Evolutionary conservation across 2,888 invertebrate genomes (phyloP).

Genomic region (Phyllotreta striolata): DNA sequence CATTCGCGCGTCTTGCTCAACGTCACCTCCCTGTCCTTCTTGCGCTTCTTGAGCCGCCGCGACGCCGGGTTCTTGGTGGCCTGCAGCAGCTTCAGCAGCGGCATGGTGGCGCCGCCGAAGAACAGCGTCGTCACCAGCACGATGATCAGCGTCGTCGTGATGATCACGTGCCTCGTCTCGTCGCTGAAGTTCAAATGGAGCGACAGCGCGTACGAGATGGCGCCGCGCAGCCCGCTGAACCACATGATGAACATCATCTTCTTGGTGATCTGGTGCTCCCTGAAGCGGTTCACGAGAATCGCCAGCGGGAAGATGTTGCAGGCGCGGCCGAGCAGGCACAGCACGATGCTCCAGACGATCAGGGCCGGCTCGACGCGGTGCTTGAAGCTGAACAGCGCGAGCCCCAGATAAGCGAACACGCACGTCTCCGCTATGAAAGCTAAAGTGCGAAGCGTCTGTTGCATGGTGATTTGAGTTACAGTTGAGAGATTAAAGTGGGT

Average conservation of each 20-base stretch:
- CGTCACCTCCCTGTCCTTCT: conserved; percentile 79
- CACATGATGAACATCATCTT: conserved; percentile 99
- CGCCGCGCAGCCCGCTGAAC: conserved; percentile 96
- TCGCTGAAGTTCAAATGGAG: conserved; percentile 93
- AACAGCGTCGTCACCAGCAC: conserved; percentile 95
- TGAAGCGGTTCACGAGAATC: conserved; percentile 91
- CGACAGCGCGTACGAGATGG: conserved; percentile 97
- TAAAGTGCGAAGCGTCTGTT: conserved; percentile 96
- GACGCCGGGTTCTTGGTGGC: conserved; percentile 69
- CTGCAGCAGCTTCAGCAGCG: conserved; percentile 90
- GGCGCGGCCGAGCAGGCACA: conserved; percentile 92
- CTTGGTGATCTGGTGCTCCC: conserved; percentile 96
- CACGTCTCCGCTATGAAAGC: conserved; percentile 99
- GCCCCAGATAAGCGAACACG: conserved; percentile 96
- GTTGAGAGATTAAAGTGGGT: conserved; percentile 98
- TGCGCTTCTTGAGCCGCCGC: conserved; percentile 65
- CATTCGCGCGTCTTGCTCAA: conserved; percentile 98
- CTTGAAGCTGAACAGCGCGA: conserved; percentile 93
- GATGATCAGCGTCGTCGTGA: conserved; percentile 97
- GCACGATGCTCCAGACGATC: conserved; percentile 92
- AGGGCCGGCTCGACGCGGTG: conserved; percentile 91
- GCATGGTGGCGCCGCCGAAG: conserved; percentile 98
- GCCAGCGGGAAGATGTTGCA: conserved; percentile 97
- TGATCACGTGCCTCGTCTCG: conserved; percentile 94
- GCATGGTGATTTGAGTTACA: conserved; percentile 98